phyloP scores from a whole-genome alignment of 1,140 invertebrate genomes.

The Amyelois transitella region DNA sequence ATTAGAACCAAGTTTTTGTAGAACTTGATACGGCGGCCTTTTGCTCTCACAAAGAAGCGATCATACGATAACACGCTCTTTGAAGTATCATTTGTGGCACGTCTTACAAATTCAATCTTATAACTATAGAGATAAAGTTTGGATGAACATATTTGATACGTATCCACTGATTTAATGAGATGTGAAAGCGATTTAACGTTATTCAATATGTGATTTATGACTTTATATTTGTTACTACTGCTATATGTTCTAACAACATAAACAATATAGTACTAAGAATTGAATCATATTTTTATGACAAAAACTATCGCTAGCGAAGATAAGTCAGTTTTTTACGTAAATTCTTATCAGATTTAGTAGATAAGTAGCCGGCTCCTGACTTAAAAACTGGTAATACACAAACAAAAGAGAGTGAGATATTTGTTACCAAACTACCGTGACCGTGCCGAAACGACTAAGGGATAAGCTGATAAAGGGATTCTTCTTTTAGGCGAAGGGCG shows the following conservation, averaged over 20 bases:
- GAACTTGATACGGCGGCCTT: conserved; percentile 30
- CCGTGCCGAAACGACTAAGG: too few species aligned
- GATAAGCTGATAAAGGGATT: too few species aligned
- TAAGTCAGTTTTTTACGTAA: too few species aligned
- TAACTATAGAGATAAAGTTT: not conserved
- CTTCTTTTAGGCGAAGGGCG: too few species aligned
- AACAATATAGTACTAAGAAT: not conserved
- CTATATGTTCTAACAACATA: not conserved
- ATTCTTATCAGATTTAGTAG: too few species aligned
- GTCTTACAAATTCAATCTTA: not conserved
- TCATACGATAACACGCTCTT: conserved; percentile 20
- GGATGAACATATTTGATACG: not conserved
- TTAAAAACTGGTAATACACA: too few species aligned
- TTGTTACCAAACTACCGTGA: too few species aligned
- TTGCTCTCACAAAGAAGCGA: conserved; percentile 7
- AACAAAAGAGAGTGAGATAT: too few species aligned
- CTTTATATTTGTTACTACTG: not conserved
- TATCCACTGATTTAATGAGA: not conserved
- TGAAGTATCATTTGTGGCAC: conserved; percentile 32
- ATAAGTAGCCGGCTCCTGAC: too few species aligned
- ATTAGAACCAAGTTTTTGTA: conserved; percentile 61
- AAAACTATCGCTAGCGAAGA: too few species aligned
- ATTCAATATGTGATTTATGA: not conserved
- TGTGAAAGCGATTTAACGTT: not conserved
- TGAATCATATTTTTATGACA: too few species aligned